A percentile compares a stretch with the other conserved stretches of the same genome.
These are phyloP conservation scores for Megaptera novaeangliae DNA, from an alignment of 2,113 vertebrate genomes.

Conservation along the genomic window DNA sequence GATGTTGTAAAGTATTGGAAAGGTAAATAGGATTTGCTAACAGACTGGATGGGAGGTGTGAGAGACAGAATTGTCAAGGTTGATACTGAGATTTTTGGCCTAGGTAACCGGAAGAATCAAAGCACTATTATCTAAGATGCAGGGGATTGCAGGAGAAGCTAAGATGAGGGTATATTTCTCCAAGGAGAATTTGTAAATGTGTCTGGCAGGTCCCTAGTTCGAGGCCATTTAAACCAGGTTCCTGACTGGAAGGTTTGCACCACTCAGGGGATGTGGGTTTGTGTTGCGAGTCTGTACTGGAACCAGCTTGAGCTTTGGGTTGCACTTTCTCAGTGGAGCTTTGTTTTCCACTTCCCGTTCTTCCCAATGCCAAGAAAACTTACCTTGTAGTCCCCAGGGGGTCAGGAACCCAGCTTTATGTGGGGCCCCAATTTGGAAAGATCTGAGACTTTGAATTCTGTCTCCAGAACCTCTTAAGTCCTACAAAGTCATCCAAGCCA, in stretches of 20 bases:
- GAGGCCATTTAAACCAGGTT: background rate
- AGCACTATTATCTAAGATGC: background rate
- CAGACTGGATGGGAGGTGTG: background rate
- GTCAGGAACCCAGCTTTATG: background rate
- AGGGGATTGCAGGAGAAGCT: background rate
- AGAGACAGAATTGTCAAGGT: background rate
- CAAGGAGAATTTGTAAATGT: background rate
- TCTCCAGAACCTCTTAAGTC: background rate
- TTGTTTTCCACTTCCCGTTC: background rate
- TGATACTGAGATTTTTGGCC: background rate
- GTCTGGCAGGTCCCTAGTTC: background rate
- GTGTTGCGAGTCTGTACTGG: background rate
- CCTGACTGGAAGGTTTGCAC: background rate
- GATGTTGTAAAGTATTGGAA: slow-evolving; percentile 57
- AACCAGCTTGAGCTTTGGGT: background rate
- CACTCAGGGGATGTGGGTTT: background rate
- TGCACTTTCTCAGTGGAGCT: background rate
- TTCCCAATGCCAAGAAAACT: background rate
- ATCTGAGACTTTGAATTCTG: background rate
- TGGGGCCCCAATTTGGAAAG: background rate
- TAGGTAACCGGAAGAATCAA: background rate
- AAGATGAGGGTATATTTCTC: background rate
- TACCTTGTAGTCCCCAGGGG: background rate
- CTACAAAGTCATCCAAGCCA: background rate
- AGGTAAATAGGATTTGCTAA: background rate